These are phyloP conservation scores for Apis mellifera DNA, from an alignment of 1,140 invertebrate species.

Conservation along the genomic window Amel_HAv3.1 CM009931.2:14512001-14512500, in stretches of 20 bases:
- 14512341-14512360: no score
- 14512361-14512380: no score
- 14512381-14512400: no score
- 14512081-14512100: not conserved
- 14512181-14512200: not conserved
- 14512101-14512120: not conserved
- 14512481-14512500: no score
- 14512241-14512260: not conserved
- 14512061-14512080: not conserved
- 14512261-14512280: no score
- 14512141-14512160: not conserved
- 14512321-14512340: no score
- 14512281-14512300: no score
- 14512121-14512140: not conserved
- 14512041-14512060: not conserved
- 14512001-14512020: not conserved
- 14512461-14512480: no score
- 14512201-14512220: not conserved
- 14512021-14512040: not conserved
- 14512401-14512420: no score
- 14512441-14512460: no score
- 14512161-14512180: conserved; percentile 10
- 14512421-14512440: no score
- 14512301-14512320: no score
- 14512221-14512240: not conserved